These are phyloP conservation scores for Puntigrus tetrazona DNA, from an alignment of 2,113 vertebrate genomes.

Conservation along the genomic window DNA sequence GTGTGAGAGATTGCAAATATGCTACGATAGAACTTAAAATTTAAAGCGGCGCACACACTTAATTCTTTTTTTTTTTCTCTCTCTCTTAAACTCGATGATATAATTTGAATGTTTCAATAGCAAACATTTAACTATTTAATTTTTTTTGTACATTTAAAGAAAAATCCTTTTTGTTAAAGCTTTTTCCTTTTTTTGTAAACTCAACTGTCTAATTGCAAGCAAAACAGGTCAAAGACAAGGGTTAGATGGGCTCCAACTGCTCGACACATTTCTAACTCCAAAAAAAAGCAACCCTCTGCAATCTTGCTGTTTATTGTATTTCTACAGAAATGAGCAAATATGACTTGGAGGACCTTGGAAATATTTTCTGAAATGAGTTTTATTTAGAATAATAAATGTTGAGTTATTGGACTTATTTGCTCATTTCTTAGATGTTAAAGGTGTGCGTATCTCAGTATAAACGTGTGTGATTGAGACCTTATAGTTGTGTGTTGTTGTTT, in stretches of 20 bases:
- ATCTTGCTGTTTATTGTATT: background rate
- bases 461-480: background rate
- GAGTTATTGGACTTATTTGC: background rate
- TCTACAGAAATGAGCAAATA: background rate
- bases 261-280: background rate
- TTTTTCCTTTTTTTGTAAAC: background rate
- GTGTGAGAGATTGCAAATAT: too few species aligned
- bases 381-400: background rate
- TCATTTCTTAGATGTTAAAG: background rate
- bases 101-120: too few species aligned
- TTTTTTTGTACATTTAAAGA: background rate
- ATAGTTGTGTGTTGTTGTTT: conserved; percentile 9
- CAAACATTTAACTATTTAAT: background rate
- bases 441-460: background rate
- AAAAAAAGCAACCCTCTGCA: background rate
- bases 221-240: conserved; percentile 6
- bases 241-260: background rate
- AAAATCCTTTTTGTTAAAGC: background rate
- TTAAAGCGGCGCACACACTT: too few species aligned
- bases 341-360: background rate
- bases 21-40: too few species aligned
- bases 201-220: background rate
- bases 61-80: too few species aligned
- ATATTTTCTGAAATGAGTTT: background rate
- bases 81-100: too few species aligned